Percentiles rank a stretch among this genome's conserved stretches.
phyloP scores from a whole-genome alignment of 1,140 invertebrate species.

The Cardiocondyla obscurior region DNA sequence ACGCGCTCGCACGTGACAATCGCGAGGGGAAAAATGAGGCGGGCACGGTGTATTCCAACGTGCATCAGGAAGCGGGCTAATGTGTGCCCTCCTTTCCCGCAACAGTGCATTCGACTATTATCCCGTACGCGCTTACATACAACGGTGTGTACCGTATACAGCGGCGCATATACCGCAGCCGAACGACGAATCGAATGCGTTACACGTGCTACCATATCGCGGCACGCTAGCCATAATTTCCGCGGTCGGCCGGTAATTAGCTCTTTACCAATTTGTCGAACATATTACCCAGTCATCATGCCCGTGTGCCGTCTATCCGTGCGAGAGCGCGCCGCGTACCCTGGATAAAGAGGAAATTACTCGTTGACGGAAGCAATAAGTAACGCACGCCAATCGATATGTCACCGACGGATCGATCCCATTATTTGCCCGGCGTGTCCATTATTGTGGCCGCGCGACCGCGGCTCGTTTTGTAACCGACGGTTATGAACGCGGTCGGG shows the following conservation, averaged over 20 bases:
- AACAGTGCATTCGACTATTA: slow-evolving; percentile 31
- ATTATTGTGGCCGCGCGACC: slow-evolving; percentile 25
- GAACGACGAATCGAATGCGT: slow-evolving; percentile 46
- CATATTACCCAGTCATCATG: slow-evolving; percentile 68
- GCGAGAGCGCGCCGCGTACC: slow-evolving; percentile 46
- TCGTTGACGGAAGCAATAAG: slow-evolving; percentile 75
- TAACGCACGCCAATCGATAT: slow-evolving; percentile 61
- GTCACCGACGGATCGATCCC: slow-evolving; percentile 39
- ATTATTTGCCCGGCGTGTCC: slow-evolving; percentile 44
- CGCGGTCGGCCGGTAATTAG: slow-evolving; percentile 66
- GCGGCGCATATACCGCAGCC: neutral
- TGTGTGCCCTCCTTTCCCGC: neutral
- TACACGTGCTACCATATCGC: slow-evolving; percentile 31
- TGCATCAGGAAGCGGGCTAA: neutral
- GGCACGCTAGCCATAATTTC: slow-evolving; percentile 59
- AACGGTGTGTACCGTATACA: slow-evolving; percentile 6
- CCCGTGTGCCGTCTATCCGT: slow-evolving; percentile 51
- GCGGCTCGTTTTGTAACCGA: neutral
- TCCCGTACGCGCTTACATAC: slow-evolving; percentile 30
- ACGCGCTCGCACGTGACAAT: too few species aligned
- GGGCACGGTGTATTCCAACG: too few species aligned
- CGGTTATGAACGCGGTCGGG: neutral
- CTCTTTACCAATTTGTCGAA: slow-evolving; percentile 74
- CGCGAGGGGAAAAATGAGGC: neutral
- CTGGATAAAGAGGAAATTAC: slow-evolving; percentile 74